These are phyloP conservation scores for Bombycilla garrulus DNA, from an alignment of 2,113 vertebrate species.

Conservation along the genomic window DNA sequence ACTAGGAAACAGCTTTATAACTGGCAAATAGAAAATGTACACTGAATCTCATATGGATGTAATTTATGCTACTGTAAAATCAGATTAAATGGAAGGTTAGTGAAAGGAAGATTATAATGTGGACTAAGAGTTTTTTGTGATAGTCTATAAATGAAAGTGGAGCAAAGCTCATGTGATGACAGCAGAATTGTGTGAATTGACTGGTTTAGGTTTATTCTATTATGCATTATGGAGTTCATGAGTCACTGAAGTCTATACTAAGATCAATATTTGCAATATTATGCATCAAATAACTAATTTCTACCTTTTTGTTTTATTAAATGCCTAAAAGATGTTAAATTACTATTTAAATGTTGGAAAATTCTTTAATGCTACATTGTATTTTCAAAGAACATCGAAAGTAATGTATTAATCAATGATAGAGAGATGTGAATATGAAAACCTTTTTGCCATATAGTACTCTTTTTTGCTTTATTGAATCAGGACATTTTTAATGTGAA, in stretches of 20 bases:
- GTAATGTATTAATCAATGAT: not conserved
- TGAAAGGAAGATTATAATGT: not conserved
- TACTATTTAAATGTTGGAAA: not conserved
- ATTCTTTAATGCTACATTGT: not conserved
- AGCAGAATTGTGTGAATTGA: not conserved
- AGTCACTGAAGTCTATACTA: not conserved
- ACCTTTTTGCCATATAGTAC: not conserved
- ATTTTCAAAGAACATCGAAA: not conserved
- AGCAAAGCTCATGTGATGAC: not conserved
- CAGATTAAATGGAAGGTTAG: not conserved
- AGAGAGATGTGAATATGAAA: not conserved
- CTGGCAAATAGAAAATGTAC: not conserved
- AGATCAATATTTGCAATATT: not conserved
- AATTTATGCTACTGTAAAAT: not conserved
- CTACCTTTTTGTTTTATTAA: not conserved
- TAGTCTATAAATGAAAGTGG: not conserved
- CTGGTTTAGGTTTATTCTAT: not conserved
- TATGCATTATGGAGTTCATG: not conserved
- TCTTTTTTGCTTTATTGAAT: not conserved
- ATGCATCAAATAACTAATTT: not conserved
- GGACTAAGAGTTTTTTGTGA: not conserved
- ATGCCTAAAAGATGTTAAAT: not conserved
- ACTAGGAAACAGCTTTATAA: not conserved
- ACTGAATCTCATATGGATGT: not conserved
- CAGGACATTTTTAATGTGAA: not conserved